Evolutionary conservation across 1,140 invertebrate species (phyloP).

Genomic region (Aphaenogaster ashmeadi): DNA sequence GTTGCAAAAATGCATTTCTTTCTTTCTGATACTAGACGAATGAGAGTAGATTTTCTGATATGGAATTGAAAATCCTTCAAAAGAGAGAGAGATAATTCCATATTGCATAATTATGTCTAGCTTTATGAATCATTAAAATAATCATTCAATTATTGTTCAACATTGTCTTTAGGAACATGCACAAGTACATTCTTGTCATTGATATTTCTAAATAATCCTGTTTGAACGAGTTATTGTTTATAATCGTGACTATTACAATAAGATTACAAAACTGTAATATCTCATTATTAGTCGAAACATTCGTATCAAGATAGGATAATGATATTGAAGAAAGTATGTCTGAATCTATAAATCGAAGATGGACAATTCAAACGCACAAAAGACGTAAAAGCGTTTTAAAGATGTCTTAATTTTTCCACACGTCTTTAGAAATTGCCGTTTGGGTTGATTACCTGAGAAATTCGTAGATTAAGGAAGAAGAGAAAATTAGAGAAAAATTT

Average conservation of each 20-base stretch:
- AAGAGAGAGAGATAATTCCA: neutral
- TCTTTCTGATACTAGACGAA: neutral
- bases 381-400: neutral
- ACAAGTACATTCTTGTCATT: neutral
- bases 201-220: neutral
- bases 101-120: neutral
- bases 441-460: neutral
- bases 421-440: neutral
- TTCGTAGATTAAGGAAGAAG: neutral
- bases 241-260: constrained; percentile 5
- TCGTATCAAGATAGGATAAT: neutral
- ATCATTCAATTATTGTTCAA: neutral
- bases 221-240: neutral
- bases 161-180: neutral
- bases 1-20: neutral
- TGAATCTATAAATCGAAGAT: neutral
- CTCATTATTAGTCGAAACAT: neutral
- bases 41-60: neutral
- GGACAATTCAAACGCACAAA: neutral
- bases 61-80: neutral
- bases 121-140: constrained; percentile 21
- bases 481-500: constrained; percentile 7
- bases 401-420: neutral
- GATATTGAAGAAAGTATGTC: neutral
- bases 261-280: constrained; percentile 5